Percentiles rank a stretch among this genome's conserved stretches.
Conservation (phyloP, 2,888 invertebrate genomes). For the Hyalella azteca region DNA sequence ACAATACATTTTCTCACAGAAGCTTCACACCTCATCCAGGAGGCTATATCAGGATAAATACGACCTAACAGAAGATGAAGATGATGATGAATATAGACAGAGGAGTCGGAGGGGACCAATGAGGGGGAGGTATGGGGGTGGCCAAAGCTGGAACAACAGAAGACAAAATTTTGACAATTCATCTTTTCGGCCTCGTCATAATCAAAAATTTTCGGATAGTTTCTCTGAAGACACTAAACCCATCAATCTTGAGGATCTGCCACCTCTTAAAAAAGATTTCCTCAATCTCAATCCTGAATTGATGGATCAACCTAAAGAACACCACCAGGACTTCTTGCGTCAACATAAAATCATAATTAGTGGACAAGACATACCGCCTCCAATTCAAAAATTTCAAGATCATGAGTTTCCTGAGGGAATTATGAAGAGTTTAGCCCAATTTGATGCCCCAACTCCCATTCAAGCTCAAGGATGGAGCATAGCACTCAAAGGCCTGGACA, state of each 20-base stretch:
- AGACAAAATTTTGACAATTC: neutral
- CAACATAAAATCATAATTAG: conserved; percentile 86
- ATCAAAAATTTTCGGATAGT: conserved; percentile 75
- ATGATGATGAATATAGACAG: no score
- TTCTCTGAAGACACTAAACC: conserved; percentile 78
- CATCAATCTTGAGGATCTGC: conserved; percentile 80
- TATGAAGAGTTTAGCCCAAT: conserved; percentile 68
- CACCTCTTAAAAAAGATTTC: conserved; percentile 88
- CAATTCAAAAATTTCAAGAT: conserved; percentile 88
- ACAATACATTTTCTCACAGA: no score
- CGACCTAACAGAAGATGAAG: no score
- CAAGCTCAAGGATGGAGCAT: conserved; percentile 97
- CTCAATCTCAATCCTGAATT: conserved; percentile 83
- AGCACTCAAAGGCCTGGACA: conserved; percentile 63
- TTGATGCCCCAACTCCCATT: conserved; percentile 79
- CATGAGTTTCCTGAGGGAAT: conserved; percentile 89
- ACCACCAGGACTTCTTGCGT: conserved; percentile 79
- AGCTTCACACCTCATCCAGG: no score
- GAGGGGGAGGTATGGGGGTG: neutral
- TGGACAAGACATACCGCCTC: conserved; percentile 81
- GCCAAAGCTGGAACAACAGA: neutral
- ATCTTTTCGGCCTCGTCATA: conserved; percentile 46
- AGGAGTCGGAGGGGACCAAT: no score
- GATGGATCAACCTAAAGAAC: conserved; percentile 71
- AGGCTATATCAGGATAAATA: no score